phyloP scores from a whole-genome alignment of 2,113 vertebrate genomes.

The Shinisaurus crocodilurus region DNA sequence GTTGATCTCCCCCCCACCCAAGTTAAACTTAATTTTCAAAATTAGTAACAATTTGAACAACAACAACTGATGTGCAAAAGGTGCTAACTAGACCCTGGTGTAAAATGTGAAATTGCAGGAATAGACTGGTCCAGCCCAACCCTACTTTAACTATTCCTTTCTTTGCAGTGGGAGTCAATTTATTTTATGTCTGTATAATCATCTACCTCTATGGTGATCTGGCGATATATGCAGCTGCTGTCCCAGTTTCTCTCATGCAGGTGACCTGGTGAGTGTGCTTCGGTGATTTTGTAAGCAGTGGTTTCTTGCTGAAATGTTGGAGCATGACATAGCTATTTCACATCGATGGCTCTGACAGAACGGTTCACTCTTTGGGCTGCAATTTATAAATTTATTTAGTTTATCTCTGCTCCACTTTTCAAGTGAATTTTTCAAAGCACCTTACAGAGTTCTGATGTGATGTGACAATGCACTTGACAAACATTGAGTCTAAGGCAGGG shows the following conservation, averaged over 20 bases:
- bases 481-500: neutral
- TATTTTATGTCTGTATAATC: conserved; percentile 99
- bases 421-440: neutral
- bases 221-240: conserved; percentile 97
- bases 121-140: neutral
- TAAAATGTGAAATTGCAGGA: neutral
- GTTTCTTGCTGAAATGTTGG: neutral
- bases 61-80: neutral
- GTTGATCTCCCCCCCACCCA: no score
- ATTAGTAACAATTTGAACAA: neutral
- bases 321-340: neutral
- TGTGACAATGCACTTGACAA: neutral
- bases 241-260: conserved; percentile 95
- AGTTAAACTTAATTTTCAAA: neutral
- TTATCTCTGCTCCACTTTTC: neutral
- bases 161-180: conserved; percentile 92
- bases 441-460: neutral
- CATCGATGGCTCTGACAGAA: neutral
- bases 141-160: conserved; percentile 40
- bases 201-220: conserved; percentile 97
- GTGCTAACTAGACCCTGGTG: neutral
- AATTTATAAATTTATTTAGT: neutral
- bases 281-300: neutral
- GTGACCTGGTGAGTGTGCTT: conserved; percentile 90
- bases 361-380: neutral